Percentiles rank a stretch among this genome's conserved stretches.
phyloP scores from a whole-genome alignment of 2,113 vertebrate genomes.

The Nothocercus nigrocapillus region DNA sequence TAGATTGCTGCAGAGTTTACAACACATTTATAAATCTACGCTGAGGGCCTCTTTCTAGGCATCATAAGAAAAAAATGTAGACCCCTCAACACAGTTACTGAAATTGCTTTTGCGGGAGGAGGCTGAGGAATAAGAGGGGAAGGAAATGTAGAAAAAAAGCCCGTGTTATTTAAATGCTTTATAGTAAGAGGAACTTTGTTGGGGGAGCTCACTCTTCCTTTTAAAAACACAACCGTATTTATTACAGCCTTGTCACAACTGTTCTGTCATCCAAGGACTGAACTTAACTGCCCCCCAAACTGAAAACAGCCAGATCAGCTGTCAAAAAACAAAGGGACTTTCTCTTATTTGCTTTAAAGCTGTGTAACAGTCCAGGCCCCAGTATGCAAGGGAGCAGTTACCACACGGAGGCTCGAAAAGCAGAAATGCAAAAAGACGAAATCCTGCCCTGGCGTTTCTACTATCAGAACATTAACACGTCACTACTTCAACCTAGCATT shows the following conservation, averaged over 20 bases:
- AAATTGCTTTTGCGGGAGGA: not conserved
- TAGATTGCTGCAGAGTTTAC: not conserved
- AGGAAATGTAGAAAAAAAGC: not conserved
- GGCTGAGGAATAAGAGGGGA: not conserved
- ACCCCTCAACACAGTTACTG: not conserved
- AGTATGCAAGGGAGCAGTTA: not conserved
- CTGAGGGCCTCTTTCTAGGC: fast-evolving
- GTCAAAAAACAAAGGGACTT: not conserved
- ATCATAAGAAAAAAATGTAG: not conserved
- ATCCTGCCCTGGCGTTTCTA: not conserved
- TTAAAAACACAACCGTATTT: not conserved
- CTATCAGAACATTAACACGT: not conserved
- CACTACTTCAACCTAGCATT: not conserved
- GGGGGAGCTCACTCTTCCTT: not conserved
- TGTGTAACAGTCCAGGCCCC: not conserved
- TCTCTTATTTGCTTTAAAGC: not conserved
- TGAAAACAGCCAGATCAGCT: not conserved
- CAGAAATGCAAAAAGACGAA: not conserved
- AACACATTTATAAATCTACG: not conserved
- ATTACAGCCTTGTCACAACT: not conserved
- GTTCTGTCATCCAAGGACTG: not conserved
- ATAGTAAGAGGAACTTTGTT: not conserved
- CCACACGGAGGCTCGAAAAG: not conserved
- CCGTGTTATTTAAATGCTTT: not conserved
- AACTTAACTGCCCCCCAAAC: not conserved